Conservation (phyloP, 2,113 vertebrate species). For the Pachycephala philippinensis region DNA sequence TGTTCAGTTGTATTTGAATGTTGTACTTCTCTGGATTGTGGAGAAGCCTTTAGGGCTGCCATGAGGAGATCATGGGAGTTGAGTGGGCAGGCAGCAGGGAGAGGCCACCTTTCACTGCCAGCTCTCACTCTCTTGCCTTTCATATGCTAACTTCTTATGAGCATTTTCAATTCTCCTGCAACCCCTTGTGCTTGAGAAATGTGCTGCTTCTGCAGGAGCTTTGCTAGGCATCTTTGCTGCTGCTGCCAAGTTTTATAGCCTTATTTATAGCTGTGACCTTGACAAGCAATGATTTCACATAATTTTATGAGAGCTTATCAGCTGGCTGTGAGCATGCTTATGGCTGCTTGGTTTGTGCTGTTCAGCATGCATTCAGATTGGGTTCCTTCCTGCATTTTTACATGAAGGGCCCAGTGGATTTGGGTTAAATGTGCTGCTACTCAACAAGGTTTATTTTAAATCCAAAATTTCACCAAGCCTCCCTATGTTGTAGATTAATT, state of each 20-base stretch:
- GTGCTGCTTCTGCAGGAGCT: background rate
- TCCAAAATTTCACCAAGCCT: background rate
- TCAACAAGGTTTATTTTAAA: background rate
- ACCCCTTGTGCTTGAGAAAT: background rate
- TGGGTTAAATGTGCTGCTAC: background rate
- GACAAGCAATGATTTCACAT: constrained; percentile 9
- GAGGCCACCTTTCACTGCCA: background rate
- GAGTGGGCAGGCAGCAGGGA: background rate
- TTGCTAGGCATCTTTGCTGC: background rate
- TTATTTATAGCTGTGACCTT: constrained; percentile 24
- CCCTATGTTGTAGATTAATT: background rate
- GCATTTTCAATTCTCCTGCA: background rate
- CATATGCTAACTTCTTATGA: background rate
- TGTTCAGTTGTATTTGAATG: background rate
- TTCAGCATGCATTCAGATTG: background rate
- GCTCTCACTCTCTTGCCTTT: background rate
- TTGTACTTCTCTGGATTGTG: background rate
- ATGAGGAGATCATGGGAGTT: background rate
- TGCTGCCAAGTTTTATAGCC: constrained; percentile 9
- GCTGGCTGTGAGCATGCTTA: background rate
- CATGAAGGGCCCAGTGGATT: background rate
- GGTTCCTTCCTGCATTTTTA: background rate
- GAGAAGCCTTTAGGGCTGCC: background rate
- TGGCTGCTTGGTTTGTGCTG: background rate
- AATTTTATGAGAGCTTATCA: constrained; percentile 7